Conservation (phyloP, 1,140 invertebrate species). For the Protaetia brevitarsis region DNA sequence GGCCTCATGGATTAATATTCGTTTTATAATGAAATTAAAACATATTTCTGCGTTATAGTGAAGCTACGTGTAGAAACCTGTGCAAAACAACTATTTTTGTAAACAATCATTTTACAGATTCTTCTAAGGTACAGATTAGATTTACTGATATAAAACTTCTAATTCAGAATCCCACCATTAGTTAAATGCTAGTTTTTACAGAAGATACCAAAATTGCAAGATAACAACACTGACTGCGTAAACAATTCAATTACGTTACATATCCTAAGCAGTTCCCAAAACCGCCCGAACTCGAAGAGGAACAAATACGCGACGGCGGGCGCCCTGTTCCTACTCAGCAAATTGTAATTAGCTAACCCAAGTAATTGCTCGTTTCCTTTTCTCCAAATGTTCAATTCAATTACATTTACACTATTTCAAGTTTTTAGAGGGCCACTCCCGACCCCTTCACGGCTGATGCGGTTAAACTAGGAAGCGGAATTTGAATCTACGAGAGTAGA, state of each 20-base stretch:
- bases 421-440: conserved; percentile 16
- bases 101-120: no score
- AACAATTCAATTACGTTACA: background rate
- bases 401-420: conserved; percentile 36
- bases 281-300: background rate
- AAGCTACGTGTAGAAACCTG: no score
- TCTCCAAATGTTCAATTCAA: conserved; percentile 33
- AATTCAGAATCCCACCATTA: no score
- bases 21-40: no score
- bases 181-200: no score
- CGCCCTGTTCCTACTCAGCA: conserved; percentile 16
- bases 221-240: no score
- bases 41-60: no score
- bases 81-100: no score
- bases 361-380: conserved; percentile 35
- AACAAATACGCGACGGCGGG: conserved; percentile 22
- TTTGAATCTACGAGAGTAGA: background rate
- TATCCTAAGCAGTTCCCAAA: background rate
- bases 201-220: no score
- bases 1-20: no score
- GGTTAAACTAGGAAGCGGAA: background rate
- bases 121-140: no score
- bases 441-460: background rate
- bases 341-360: conserved; percentile 36
- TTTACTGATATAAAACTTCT: no score